Evolutionary conservation across 2,888 invertebrate species (phyloP).

Genomic region (Clanis bilineata): DNA sequence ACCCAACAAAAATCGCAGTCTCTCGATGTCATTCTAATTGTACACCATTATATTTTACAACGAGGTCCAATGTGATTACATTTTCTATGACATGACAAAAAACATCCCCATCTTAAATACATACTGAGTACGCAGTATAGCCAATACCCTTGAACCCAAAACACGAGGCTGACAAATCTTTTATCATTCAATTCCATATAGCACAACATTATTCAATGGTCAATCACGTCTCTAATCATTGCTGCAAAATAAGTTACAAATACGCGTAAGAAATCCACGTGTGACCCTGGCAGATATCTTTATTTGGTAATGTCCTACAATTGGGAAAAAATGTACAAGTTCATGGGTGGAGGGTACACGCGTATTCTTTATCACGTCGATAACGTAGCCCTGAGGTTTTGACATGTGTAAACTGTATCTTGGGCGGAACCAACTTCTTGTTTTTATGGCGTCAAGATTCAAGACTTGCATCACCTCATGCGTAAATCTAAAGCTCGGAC

Average conservation of each 20-base stretch:
- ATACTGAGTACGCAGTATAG: not conserved
- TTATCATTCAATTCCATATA: not conserved
- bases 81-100: too few relatives aligned
- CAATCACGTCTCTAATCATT: too few relatives aligned
- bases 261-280: not conserved
- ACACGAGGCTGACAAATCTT: not conserved
- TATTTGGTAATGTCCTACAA: not conserved
- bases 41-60: too few relatives aligned
- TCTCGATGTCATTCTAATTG: too few relatives aligned
- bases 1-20: too few relatives aligned
- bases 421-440: not conserved
- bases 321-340: not conserved
- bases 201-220: too few relatives aligned
- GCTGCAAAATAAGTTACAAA: not conserved
- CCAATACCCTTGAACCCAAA: not conserved
- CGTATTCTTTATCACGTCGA: not conserved
- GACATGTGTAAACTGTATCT: not conserved
- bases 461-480: not conserved
- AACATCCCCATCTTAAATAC: too few relatives aligned
- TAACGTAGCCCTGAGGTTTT: slow-evolving; percentile 8
- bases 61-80: too few relatives aligned
- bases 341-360: not conserved
- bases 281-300: slow-evolving; percentile 6
- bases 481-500: not conserved
- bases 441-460: too few relatives aligned